Evolutionary conservation across 2,113 vertebrate species (phyloP).

Genomic region (Bubo scandiacus): DNA sequence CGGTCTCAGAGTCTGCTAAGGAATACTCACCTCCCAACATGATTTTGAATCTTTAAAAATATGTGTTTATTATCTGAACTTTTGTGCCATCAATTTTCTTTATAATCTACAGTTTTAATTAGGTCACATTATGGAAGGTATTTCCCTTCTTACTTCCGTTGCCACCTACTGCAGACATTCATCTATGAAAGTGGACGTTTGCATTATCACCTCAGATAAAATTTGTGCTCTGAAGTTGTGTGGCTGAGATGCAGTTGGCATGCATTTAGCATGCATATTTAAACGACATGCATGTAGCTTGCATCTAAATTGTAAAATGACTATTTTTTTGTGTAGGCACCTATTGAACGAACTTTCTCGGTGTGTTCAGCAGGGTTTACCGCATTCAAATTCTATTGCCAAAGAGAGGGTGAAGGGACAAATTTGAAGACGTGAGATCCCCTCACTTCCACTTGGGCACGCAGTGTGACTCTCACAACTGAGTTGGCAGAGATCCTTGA

Average conservation of each 20-base stretch:
- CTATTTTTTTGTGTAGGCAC: not conserved
- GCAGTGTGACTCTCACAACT: constrained; percentile 72
- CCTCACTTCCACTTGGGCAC: constrained; percentile 54
- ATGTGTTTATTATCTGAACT: constrained; percentile 42
- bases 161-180: not conserved
- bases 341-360: constrained; percentile 52
- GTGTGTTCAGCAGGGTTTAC: constrained; percentile 13
- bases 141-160: not conserved
- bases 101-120: constrained; percentile 63
- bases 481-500: constrained; percentile 73
- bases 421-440: constrained; percentile 50
- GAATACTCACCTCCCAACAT: not conserved
- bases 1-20: not conserved
- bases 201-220: constrained; percentile 47
- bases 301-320: constrained; percentile 17
- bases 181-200: constrained; percentile 58
- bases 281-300: not conserved
- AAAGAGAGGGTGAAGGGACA: not conserved
- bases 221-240: constrained; percentile 26
- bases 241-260: constrained; percentile 31
- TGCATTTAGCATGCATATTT: constrained; percentile 10
- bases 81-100: constrained; percentile 47
- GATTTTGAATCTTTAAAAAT: constrained; percentile 31
- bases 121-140: constrained; percentile 54
- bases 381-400: constrained; percentile 51